Evolutionary conservation across 1,140 invertebrate genomes (phyloP), one percentile per base, ranked within the genome.

Genomic region (Drosophila pallidifrons): DNA sequence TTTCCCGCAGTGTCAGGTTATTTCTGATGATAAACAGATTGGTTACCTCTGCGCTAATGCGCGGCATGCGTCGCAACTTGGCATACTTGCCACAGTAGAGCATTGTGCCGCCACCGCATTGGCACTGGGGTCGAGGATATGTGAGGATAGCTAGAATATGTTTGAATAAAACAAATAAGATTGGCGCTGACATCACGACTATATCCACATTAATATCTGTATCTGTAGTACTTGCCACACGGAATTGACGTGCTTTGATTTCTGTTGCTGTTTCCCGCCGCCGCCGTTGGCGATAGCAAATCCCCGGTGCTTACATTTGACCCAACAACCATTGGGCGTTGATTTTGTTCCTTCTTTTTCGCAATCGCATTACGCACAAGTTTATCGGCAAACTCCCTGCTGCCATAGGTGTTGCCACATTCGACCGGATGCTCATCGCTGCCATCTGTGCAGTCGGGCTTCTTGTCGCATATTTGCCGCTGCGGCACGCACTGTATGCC

Each of bases 401-500:
- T 92, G 46, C 91, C 91, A 69, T 91, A 91, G 35, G 92, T 83
- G 49, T 91, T 74, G 46, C 91, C 91, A 58, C 92, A 92, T 64
- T 92, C 82, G 41, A 91, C 59, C 3, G 76, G 67, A 67, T 93
- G 80, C 88, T 96, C 95, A 91, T 97, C 96, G 45, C 94, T 94
- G 11, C 93, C 94, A 85, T 96, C 94, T 7, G 93, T 93, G 93
- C 97, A 98, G 85, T 97, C 96, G 1, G 72, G 55, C 20, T 93
- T 79, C 2, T 94, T 93, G 89, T 97, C 94, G 91, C 96, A 97
- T 66, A 96, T 93, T 75, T 94, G 93, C 78, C 94, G 94, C 74
- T 94, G 94, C 5, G 94, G 93, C 5, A 96, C 94, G 91, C 97
- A 97, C 54, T 94, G 94, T n/a, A 93, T 93, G 63, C 95, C 96